These are phyloP conservation scores for Tretioscincus oriximinensis DNA, from an alignment of 2,113 vertebrate genomes.

Conservation along the genomic window DNA sequence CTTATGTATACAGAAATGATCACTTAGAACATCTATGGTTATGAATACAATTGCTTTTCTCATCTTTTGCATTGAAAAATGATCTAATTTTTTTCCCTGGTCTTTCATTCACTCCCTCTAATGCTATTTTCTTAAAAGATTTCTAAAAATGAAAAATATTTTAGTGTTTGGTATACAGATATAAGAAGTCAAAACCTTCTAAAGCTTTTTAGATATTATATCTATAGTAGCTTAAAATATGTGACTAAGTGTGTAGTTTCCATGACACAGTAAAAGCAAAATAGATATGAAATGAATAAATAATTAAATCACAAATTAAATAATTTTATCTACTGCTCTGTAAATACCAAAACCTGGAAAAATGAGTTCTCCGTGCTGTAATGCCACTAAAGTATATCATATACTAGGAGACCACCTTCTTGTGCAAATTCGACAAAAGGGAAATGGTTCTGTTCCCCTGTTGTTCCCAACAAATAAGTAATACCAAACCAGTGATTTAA, in stretches of 20 bases:
- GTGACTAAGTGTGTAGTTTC: background rate
- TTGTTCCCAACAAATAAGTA: background rate
- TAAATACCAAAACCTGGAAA: background rate
- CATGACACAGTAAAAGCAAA: background rate
- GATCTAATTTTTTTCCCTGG: no score
- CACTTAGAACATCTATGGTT: no score
- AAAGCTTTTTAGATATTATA: background rate
- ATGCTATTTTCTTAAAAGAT: background rate
- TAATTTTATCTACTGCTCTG: background rate
- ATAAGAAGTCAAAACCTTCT: background rate
- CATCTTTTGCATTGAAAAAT: no score
- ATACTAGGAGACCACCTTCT: background rate
- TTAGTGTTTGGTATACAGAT: background rate
- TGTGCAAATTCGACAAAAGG: background rate
- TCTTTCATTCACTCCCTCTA: no score
- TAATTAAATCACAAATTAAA: background rate
- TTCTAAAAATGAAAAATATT: background rate
- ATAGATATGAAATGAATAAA: background rate
- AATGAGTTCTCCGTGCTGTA: background rate
- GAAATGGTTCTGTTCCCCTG: no score
- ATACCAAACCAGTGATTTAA: background rate
- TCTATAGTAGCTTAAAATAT: background rate
- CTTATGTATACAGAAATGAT: no score
- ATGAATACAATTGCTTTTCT: no score
- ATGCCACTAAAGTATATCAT: background rate